Conservation (phyloP, 2,113 vertebrate genomes). For the Lagopus leucura region DNA sequence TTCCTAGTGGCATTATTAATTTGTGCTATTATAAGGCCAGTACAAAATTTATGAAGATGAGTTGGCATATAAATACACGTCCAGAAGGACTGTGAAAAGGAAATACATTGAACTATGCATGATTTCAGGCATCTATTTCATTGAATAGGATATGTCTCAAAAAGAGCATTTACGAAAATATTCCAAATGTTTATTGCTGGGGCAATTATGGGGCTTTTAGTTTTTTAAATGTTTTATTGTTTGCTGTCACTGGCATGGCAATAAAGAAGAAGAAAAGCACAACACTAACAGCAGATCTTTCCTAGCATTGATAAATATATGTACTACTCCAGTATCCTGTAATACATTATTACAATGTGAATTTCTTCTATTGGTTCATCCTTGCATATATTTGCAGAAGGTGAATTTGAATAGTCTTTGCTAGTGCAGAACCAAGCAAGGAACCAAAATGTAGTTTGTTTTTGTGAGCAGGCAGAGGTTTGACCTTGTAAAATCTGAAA, state of each 20-base stretch:
- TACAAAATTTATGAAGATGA: slow-evolving; percentile 61
- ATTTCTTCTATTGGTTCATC: not conserved
- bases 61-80: slow-evolving; percentile 53
- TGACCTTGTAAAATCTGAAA: not conserved
- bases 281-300: not conserved
- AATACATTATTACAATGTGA: not conserved
- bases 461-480: not conserved
- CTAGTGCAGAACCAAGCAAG: not conserved
- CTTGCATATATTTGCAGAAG: not conserved
- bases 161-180: slow-evolving; percentile 58
- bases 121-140: slow-evolving; percentile 53
- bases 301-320: not conserved
- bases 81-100: slow-evolving; percentile 61
- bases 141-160: slow-evolving; percentile 26
- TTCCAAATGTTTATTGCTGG: slow-evolving; percentile 50
- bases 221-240: not conserved
- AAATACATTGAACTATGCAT: slow-evolving; percentile 24
- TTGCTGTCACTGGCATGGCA: not conserved
- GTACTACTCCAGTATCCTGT: not conserved
- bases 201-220: not conserved
- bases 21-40: slow-evolving; percentile 66
- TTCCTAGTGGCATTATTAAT: slow-evolving; percentile 66
- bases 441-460: not conserved
- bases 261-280: slow-evolving; percentile 1
- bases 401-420: not conserved